These are phyloP conservation scores for Lagodon rhomboides DNA, from an alignment of 2,797 vertebrate species.

Conservation along the genomic window DNA sequence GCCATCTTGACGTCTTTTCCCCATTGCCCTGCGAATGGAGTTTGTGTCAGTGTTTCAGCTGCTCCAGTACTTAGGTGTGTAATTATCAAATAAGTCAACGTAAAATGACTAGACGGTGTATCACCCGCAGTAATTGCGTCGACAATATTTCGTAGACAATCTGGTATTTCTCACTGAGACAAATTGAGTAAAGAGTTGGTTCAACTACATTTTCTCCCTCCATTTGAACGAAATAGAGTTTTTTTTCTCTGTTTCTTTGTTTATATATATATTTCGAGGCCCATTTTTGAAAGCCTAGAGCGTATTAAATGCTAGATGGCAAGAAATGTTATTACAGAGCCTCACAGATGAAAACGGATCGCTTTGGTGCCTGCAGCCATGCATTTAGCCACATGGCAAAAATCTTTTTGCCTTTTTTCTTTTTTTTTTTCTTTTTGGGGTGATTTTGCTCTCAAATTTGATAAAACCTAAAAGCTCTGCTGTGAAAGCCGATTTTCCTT, in stretches of 20 bases:
- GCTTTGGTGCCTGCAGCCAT: slow-evolving; percentile 4
- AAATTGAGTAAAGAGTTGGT: slow-evolving; percentile 6
- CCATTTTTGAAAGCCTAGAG: neutral
- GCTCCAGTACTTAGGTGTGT: neutral
- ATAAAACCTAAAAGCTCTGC: slow-evolving; percentile 57
- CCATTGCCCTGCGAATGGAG: neutral
- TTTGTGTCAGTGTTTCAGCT: slow-evolving; percentile 8
- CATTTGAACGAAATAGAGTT: neutral
- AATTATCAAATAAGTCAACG: neutral
- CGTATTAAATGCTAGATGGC: slow-evolving; percentile 1
- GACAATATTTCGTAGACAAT: neutral
- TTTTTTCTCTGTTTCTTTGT: neutral
- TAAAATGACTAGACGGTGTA: neutral
- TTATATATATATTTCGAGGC: neutral
- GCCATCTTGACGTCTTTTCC: neutral
- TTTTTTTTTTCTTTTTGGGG: neutral
- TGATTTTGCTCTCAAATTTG: slow-evolving; percentile 50
- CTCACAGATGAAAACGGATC: slow-evolving; percentile 10
- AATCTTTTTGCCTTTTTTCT: slow-evolving; percentile 10
- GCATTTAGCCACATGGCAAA: slow-evolving; percentile 28
- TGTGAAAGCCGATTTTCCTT: slow-evolving; percentile 65
- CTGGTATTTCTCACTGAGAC: neutral
- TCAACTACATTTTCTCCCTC: neutral
- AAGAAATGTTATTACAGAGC: slow-evolving; percentile 3
- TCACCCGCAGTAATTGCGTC: neutral